Evolutionary conservation across 2,888 invertebrate genomes (phyloP), one percentile per base, ranked within the genome.

Genomic region (Oscheius sp.): DNA sequence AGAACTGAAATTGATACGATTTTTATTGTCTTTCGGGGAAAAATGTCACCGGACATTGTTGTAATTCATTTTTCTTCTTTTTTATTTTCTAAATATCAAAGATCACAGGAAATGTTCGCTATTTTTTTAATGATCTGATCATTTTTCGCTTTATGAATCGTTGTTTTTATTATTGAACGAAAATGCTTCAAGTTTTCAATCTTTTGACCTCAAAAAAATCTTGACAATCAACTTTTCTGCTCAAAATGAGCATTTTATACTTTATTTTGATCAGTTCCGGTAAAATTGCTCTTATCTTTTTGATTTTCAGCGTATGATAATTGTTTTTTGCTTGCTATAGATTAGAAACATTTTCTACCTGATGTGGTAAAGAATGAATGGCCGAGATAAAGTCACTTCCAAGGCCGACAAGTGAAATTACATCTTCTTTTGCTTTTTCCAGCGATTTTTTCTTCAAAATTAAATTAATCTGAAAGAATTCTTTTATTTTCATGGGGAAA

Each of bases 331-430:
- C 35, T 6, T 35, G 9, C n/a, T n/a, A 21, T 5, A 49, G n/a
- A 35, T 35, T 9, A 35, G 5, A 35, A 35, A 25, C 6, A 21
- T 21, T 5, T 66, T 23, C 7, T 56, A 73, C 64, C 52, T 79
- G 72, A 61, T 76, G 75, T 0, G 86, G 86, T 0, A 86, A 59
- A 6, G 80, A 78, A 61, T 84, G 82, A 25, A 80, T 70, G 7
- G 84, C 86, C 41, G 81, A 79, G 56, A 84, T 75, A 43, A 85
- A 84, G 69, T 86, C 86, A 21, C 78, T 82, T 3, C 73, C 72
- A 9, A 81, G 68, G 9, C 84, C 85, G 5, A 81, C 52, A 25
- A 84, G 49, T 6, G 83, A 75, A 21, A 84, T 55, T 18, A 80
- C 46, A 69, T 85, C 85, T 43, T 77, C 78, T 29, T 78, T 63